Percentiles rank a stretch among this genome's conserved stretches.
These are phyloP conservation scores for Bombyx huttoni DNA, from an alignment of 2,888 invertebrate genomes.

Conservation along the genomic window DNA sequence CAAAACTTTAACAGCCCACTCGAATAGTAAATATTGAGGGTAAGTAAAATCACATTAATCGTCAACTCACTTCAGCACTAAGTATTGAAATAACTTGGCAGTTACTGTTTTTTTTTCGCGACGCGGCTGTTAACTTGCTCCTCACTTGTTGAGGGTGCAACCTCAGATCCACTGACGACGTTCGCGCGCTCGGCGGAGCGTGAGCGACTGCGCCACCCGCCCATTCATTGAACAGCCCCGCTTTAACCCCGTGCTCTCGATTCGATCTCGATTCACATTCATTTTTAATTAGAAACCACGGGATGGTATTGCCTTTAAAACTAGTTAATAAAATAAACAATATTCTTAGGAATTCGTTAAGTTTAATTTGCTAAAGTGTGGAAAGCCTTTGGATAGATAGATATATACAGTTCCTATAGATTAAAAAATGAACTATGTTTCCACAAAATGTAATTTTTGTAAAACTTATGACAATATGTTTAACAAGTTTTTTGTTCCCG, in stretches of 20 bases:
- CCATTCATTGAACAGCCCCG: slow-evolving; percentile 49
- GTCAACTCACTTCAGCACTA: no score
- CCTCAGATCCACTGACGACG: slow-evolving; percentile 32
- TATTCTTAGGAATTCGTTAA: neutral
- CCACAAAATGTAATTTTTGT: no score
- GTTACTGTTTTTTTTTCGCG: neutral
- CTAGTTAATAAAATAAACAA: neutral
- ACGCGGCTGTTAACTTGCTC: slow-evolving; percentile 4
- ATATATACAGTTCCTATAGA: no score
- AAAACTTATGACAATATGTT: no score
- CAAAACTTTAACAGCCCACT: no score
- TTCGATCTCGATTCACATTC: slow-evolving; percentile 31
- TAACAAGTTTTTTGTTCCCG: no score
- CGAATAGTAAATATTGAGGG: no score
- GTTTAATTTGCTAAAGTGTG: neutral
- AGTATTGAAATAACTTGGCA: neutral
- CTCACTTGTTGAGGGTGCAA: slow-evolving; percentile 52
- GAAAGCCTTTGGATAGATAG: no score
- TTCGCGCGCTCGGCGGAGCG: slow-evolving; percentile 64
- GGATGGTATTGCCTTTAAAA: neutral
- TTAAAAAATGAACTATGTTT: no score
- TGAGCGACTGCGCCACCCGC: slow-evolving; percentile 63
- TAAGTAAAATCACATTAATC: no score
- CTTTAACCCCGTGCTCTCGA: slow-evolving; percentile 30
- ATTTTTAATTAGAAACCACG: slow-evolving; percentile 1